These are phyloP conservation scores for Embidobia sp. DNA, from an alignment of 2,888 invertebrate species.

Conservation along the genomic window DNA sequence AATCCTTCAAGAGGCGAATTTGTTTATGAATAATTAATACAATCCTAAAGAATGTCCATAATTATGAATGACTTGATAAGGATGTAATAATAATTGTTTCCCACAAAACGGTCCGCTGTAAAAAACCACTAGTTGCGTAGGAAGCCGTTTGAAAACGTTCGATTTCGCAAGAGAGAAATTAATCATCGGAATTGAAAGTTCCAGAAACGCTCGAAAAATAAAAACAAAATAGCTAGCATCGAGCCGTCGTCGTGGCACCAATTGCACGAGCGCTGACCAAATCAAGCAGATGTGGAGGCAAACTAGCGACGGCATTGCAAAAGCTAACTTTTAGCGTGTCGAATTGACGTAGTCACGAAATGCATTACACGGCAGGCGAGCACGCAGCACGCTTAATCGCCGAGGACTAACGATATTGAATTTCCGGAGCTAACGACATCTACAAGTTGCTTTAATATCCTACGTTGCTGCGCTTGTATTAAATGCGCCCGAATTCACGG, in stretches of 20 bases:
- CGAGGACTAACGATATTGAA: slow-evolving; percentile 61
- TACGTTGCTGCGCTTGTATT: slow-evolving; percentile 57
- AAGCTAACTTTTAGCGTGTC: slow-evolving; percentile 24
- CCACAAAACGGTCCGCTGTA: too few relatives aligned
- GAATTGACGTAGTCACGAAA: slow-evolving; percentile 52
- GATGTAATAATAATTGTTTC: too few relatives aligned
- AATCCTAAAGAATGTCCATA: too few relatives aligned
- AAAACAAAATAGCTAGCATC: too few relatives aligned
- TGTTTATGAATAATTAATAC: too few relatives aligned
- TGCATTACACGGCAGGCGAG: slow-evolving; percentile 49
- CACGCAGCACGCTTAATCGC: slow-evolving; percentile 55
- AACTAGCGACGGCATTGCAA: slow-evolving; percentile 27
- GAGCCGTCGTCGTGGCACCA: slow-evolving; percentile 5
- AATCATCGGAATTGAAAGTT: too few relatives aligned
- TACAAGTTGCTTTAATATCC: slow-evolving; percentile 61
- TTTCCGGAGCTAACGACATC: slow-evolving; percentile 59
- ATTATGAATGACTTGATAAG: too few relatives aligned
- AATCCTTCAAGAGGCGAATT: too few relatives aligned
- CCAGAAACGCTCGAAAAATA: too few relatives aligned
- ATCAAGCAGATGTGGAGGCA: slow-evolving; percentile 17
- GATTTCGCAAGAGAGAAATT: too few relatives aligned
- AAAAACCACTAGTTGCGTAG: too few relatives aligned
- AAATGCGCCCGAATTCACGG: slow-evolving; percentile 56
- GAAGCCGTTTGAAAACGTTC: too few relatives aligned
- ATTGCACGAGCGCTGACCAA: not conserved